Conservation (phyloP, 1,140 invertebrate genomes). For the Penaeus chinensis region DNA sequence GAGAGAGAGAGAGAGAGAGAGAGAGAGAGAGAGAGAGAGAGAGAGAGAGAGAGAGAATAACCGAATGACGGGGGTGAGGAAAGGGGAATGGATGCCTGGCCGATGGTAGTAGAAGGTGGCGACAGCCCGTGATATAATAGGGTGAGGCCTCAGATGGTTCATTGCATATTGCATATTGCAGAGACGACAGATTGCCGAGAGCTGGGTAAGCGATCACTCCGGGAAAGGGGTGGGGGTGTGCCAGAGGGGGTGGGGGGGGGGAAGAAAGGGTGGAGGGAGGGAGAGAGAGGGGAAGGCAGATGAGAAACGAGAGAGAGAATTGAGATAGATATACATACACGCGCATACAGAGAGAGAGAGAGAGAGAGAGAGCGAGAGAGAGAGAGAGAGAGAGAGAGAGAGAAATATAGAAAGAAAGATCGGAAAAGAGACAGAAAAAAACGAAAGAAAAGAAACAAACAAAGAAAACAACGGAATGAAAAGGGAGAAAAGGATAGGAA, state of each 20-base stretch:
- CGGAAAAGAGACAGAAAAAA: background rate
- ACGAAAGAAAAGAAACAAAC: background rate
- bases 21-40: background rate
- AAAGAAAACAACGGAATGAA: background rate
- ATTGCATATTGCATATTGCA: slow-evolving; percentile 59
- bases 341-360: background rate
- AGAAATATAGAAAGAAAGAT: background rate
- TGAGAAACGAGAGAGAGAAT: background rate
- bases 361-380: background rate
- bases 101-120: slow-evolving; percentile 16
- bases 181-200: slow-evolving; percentile 44
- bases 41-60: background rate
- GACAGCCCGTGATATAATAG: slow-evolving; percentile 56
- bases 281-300: background rate
- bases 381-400: slow-evolving; percentile 8
- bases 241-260: background rate
- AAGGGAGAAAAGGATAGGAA: slow-evolving; percentile 19
- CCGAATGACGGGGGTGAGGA: background rate
- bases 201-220: slow-evolving; percentile 50
- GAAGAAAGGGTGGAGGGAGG: background rate
- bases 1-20: background rate
- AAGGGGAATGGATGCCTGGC: background rate
- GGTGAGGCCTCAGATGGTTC: slow-evolving; percentile 55
- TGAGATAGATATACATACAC: background rate
- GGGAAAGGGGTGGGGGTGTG: slow-evolving; percentile 4